phyloP scores from a whole-genome alignment of 2,888 invertebrate genomes.

The Lutraria lutraria region DNA sequence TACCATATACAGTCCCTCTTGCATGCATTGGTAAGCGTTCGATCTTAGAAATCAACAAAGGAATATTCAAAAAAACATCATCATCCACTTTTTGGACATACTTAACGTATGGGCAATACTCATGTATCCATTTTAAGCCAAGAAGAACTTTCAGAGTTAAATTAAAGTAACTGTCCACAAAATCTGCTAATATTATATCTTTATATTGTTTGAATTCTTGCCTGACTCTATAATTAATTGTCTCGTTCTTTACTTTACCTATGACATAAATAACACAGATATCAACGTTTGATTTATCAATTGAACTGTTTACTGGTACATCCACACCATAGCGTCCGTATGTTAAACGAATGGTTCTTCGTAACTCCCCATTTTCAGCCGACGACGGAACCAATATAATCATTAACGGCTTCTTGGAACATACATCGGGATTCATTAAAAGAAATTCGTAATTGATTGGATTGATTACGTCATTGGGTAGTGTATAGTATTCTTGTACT shows the following conservation, averaged over 20 bases:
- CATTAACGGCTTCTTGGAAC: neutral
- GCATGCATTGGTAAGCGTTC: neutral
- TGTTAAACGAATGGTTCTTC: neutral
- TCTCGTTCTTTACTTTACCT: slow-evolving; percentile 2
- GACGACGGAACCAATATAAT: neutral
- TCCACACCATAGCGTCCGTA: neutral
- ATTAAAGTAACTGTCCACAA: slow-evolving; percentile 18
- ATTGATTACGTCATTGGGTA: neutral
- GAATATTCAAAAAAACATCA: slow-evolving; percentile 27
- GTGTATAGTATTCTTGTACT: neutral
- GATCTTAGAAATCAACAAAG: neutral
- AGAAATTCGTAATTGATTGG: neutral
- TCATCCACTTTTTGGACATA: slow-evolving; percentile 22
- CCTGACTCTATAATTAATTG: neutral
- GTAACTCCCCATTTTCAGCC: neutral
- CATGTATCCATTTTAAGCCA: slow-evolving; percentile 24
- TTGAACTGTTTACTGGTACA: neutral
- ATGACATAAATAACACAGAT: neutral
- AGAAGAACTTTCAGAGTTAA: slow-evolving; percentile 17
- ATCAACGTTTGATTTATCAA: neutral
- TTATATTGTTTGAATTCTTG: neutral
- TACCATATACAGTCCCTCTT: slow-evolving; percentile 29
- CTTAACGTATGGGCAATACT: neutral
- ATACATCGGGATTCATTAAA: neutral
- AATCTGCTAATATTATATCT: slow-evolving; percentile 31